Evolutionary conservation across 2,797 vertebrate genomes (phyloP), one percentile per base, ranked within the genome.

Genomic region (Urophycis tenuis): DNA sequence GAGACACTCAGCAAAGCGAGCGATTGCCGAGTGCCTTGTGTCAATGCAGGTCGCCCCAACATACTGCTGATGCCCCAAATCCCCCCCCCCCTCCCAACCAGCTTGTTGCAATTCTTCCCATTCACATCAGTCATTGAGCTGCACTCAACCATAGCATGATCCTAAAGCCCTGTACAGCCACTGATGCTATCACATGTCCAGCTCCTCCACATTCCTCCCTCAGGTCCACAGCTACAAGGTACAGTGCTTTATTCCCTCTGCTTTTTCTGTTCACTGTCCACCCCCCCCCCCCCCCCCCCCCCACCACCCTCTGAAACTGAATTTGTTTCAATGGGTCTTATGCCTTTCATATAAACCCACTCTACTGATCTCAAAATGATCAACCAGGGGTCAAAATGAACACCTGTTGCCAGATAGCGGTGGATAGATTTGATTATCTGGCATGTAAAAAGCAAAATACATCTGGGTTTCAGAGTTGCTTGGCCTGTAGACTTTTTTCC

Each of bases 31-130:
- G 60, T 64, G 77, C 79, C 83, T 78, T 85, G 85, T 88, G 83
- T 83, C 75, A 89, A 73, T 77, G 82, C 81, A 83, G 86, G 80
- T 85, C 86, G 86, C 60, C 89, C 85, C 74, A 71, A 17, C 71
- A 79, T 86, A 88, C 84, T 90, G 91, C 91, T 92, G 91, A 91
- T 88, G 74, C 78, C 88, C 82, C 79, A 87, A 92, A 92, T 91
- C 90, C 83, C 85, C 80, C 80, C 83, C 72, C 90, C 80, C 80
- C 82, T 71, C 90, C 71, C 71, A 78, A 88, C 86, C 85, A 83
- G 85, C 84, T 79, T 81, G 86, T 88, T 84, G 74, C 82, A 83
- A 77, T 85, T 85, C 81, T 84, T 86, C 85, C 75, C 79, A 81
- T 86, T 89, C 86, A 86, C 76, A 81, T 30, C 76, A 80, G 77